Base-by-base conservation (phyloP, 2,113 vertebrate species). In the Cyanistes caeruleus region DNA sequence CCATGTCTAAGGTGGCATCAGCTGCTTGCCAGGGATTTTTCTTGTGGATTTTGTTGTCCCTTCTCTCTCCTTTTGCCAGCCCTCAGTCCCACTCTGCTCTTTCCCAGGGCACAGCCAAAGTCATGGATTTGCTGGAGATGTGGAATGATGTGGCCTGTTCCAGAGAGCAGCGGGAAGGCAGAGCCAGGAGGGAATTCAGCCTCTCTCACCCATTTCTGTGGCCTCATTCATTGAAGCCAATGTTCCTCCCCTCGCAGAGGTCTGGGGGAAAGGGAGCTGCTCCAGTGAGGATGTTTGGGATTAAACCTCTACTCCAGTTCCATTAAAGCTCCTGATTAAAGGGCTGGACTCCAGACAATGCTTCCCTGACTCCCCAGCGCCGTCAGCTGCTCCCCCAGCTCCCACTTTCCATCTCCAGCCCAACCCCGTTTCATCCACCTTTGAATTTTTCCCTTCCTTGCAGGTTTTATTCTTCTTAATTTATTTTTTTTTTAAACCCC, bases 251-350 rank as follows among this genome's bases (percentile, higher is more conserved):
- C 72, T 56, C 74, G 74, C 89, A 64, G 62, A 89, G 89, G 19
- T 87, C 69, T 2, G 2, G 69, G 64, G 87, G 91, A 92, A 87
- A 89, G 84, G 62, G 84, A 94, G 56, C 69, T 78, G 6, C 73
- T 63, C 87, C 84, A 31, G 4, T 49, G 91, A 59, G 64, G 94
- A 84, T 23, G 67, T 65, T 89, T 30, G 44, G 77, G 89, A 63
- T 75, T 87, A 78, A 95, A 68, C 48, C 73, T 37, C 44, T 35
- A 10, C 91, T 89, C 89, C 43, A 68, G 65, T 51, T 39, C 94
- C 91, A 91, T 82, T 60, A 56, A 52, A 84, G 49, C 4, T 22
- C 76, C 52, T 11, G 60, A 70, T 82, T 24, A 56, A 74, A 70
- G 73, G 20, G 52, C 68, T 12, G 81, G 67, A 20, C 41, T 7